Evolutionary conservation across 2,113 vertebrate species (phyloP).

Genomic region (Oryzias melastigma): DNA sequence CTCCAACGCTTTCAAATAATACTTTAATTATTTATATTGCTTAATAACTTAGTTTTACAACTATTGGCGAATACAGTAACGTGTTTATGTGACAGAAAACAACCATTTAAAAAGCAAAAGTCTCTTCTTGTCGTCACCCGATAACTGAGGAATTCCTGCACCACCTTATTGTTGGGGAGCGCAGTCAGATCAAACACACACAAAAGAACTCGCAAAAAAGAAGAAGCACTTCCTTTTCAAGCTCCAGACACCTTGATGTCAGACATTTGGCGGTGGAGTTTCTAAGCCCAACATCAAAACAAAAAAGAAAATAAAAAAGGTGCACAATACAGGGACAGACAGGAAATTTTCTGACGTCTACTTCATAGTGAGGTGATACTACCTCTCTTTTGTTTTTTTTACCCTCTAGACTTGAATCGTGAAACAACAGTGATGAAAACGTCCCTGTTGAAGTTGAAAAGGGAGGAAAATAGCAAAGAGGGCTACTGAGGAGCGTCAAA

Average conservation of each 20-base stretch:
- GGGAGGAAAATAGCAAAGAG: constrained; percentile 43
- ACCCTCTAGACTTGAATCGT: constrained; percentile 47
- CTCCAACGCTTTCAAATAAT: too few species aligned
- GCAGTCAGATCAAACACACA: constrained; percentile 38
- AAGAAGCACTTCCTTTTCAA: constrained; percentile 58
- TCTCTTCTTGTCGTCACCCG: constrained; percentile 45
- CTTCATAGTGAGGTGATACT: constrained; percentile 28
- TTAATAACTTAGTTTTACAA: too few species aligned
- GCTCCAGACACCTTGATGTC: constrained; percentile 56
- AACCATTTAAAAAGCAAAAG: constrained; percentile 5
- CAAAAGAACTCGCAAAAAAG: constrained; percentile 16
- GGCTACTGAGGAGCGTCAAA: not conserved
- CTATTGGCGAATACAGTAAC: constrained; percentile 3
- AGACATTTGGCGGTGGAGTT: constrained; percentile 55
- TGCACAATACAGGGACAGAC: constrained; percentile 29
- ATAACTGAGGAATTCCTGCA: constrained; percentile 59
- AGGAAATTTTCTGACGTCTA: constrained; percentile 33
- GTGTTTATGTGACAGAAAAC: constrained; percentile 5
- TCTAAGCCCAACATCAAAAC: constrained; percentile 60
- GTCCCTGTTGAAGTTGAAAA: constrained; percentile 33
- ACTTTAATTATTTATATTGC: too few species aligned
- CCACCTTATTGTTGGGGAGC: constrained; percentile 42
- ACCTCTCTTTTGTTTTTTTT: constrained; percentile 41
- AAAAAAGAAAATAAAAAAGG: not conserved
- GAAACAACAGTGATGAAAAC: constrained; percentile 39